phyloP scores from a whole-genome alignment of 2,888 invertebrate genomes.

The Netelia melanura region DNA sequence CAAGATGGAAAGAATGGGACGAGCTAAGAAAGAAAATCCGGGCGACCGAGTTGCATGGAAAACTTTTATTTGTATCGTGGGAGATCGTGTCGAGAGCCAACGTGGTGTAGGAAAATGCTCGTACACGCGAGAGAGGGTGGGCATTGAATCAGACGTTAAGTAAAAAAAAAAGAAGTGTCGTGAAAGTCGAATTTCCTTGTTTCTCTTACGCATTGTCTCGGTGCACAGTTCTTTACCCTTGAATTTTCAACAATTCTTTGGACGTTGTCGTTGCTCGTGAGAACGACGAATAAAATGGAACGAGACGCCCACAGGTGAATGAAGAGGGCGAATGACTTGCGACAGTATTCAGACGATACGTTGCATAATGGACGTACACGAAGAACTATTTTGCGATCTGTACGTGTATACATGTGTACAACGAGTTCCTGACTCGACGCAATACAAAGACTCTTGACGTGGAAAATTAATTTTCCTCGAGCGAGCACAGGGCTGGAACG shows the following conservation, averaged over 20 bases:
- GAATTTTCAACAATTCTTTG: background rate
- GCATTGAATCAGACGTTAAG: constrained; percentile 38
- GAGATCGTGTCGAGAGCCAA: background rate
- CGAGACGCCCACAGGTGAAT: background rate
- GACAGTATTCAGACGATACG: constrained; percentile 43
- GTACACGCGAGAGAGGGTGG: constrained; percentile 19
- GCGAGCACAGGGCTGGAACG: constrained; percentile 47
- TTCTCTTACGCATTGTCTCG: background rate
- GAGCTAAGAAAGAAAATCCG: constrained; percentile 46
- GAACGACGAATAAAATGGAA: constrained; percentile 17
- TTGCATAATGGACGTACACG: constrained; percentile 44
- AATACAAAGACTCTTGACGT: constrained; percentile 68
- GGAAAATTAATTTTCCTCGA: constrained; percentile 68
- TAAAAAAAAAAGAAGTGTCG: constrained; percentile 1
- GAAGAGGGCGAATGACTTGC: constrained; percentile 10
- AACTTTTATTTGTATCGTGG: constrained; percentile 60
- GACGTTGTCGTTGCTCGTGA: background rate
- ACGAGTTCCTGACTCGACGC: constrained; percentile 30
- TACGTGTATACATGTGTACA: background rate
- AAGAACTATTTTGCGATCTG: constrained; percentile 28
- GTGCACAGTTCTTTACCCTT: constrained; percentile 5
- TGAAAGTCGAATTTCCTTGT: constrained; percentile 46
- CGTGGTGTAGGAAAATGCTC: constrained; percentile 18
- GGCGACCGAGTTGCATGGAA: constrained; percentile 40
- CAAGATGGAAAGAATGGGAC: constrained; percentile 45